Conservation (phyloP, 1,140 invertebrate species). For the Hyposmocoma kahamanoa region DNA sequence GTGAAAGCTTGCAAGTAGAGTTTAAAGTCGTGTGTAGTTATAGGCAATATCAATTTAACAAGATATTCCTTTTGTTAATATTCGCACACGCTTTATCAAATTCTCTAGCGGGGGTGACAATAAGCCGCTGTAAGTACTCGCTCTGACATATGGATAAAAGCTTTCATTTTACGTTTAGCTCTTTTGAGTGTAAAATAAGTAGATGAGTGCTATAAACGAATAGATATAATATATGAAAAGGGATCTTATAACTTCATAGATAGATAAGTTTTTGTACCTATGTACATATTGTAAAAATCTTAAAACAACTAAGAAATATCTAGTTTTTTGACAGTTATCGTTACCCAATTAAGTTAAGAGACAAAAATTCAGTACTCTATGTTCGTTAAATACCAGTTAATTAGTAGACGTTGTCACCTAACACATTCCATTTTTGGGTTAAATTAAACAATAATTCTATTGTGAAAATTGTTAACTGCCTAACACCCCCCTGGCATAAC, state of each 20-base stretch:
- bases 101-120: constrained; percentile 72
- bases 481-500: constrained; percentile 52
- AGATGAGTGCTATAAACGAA: too few relatives aligned
- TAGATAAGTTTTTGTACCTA: too few relatives aligned
- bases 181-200: constrained; percentile 60
- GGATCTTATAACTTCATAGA: too few relatives aligned
- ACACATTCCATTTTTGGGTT: constrained; percentile 57
- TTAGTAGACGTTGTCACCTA: too few relatives aligned
- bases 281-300: too few relatives aligned
- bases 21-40: constrained; percentile 34
- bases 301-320: too few relatives aligned
- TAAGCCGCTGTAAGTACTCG: constrained; percentile 72
- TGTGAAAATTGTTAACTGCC: constrained; percentile 73
- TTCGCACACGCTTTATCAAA: constrained; percentile 74
- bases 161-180: constrained; percentile 71
- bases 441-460: constrained; percentile 74
- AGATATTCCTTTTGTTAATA: constrained; percentile 75
- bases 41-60: constrained; percentile 70
- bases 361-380: too few relatives aligned
- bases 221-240: too few relatives aligned
- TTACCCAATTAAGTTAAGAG: too few relatives aligned
- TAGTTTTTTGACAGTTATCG: too few relatives aligned
- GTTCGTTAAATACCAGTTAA: too few relatives aligned
- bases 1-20: constrained; percentile 20
- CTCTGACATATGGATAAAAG: constrained; percentile 73